Evolutionary conservation across 1,140 invertebrate species (phyloP).

Genomic region (Bicyclus anynana): DNA sequence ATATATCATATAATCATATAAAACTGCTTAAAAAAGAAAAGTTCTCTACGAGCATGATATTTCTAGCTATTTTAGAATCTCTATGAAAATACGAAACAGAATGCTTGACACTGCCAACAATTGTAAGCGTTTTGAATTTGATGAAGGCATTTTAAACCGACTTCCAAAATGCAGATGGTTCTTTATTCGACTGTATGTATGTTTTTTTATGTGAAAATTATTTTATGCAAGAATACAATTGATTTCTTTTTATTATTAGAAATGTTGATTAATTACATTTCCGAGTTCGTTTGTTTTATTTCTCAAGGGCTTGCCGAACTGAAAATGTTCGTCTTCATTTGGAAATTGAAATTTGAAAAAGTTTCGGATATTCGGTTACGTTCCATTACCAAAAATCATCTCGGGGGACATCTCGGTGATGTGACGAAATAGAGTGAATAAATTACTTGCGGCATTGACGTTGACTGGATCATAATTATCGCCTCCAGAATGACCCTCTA

Average conservation of each 20-base stretch:
- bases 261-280: too few relatives aligned
- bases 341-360: background rate
- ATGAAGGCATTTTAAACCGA: background rate
- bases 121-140: background rate
- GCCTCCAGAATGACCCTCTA: too few relatives aligned
- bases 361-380: background rate
- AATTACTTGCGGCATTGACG: background rate
- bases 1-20: too few relatives aligned
- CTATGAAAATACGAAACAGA: background rate
- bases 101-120: background rate
- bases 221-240: too few relatives aligned
- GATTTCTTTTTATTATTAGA: too few relatives aligned
- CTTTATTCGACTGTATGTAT: too few relatives aligned
- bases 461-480: background rate
- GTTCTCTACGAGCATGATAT: background rate
- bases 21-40: background rate
- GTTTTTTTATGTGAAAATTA: too few relatives aligned
- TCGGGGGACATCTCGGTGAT: background rate
- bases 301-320: too few relatives aligned
- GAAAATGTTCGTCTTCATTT: too few relatives aligned
- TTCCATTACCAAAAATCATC: background rate
- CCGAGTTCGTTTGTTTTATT: too few relatives aligned
- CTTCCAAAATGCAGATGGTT: too few relatives aligned
- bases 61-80: too few relatives aligned
- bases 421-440: background rate